Base-by-base conservation (phyloP, 64 coral and sea anemone species). In the Pachyseris speciosa region DNA sequence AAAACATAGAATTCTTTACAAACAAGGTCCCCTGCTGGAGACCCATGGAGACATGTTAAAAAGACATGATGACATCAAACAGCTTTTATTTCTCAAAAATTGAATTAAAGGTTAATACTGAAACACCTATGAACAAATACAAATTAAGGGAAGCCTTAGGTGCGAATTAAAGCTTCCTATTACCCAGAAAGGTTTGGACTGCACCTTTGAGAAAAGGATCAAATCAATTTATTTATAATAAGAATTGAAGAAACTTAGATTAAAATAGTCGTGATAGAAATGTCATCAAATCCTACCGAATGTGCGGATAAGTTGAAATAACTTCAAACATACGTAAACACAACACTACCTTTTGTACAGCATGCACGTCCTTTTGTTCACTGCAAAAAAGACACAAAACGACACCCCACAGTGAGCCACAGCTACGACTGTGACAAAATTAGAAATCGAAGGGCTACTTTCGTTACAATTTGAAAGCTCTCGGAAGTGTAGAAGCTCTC, bases 341-440 rank as follows among this genome's bases (percentile, higher is more conserved):
- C 72, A 73, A 44, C 25, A 6, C 17, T 61, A 80, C 77, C 77
- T 80, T 80, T 60, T 59, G 51, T 59, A 38, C 51, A 39, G 20
- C 17, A 9, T 38, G 8, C 22, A 39, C 34, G 17, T 80, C 77
- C 51, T 80, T 60, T 33, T 32, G 52, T 25, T 37, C 34, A 19
- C 77, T 80, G 77, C 22, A 61, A 53, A 25, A 25, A 13, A 78
- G 29, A 36, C 0, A 2, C 8, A 50, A 11, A 55, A 60, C 49
- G 1, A 32, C 20, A 80, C 12, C 20, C 32, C 51, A 60, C 30
- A 5, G 40, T 40, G 1, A 71, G 59, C 5, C 22, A 15, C 22
- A 5, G 22, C 22, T 57, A 20, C 12, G 22, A 57, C 22, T 7
- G 19, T 61, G 15, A 36, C 22, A 32, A 80, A 60, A 55, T 20